Conservation (phyloP, 2,113 vertebrate species). For the Notarius lentiginosus region DNA sequence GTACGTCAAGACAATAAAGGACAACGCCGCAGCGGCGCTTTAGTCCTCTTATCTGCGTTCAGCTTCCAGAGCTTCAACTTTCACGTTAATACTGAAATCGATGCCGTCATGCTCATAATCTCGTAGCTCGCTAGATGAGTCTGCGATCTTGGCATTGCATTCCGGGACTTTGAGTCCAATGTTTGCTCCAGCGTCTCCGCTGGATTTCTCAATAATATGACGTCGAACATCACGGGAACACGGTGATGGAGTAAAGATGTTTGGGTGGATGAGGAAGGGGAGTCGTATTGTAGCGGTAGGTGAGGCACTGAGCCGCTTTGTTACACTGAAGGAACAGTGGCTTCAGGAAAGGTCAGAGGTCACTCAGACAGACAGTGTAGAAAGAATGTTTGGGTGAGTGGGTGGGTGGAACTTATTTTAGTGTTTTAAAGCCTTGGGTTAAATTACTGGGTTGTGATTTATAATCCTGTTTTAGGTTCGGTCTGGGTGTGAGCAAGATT, state of each 20-base stretch:
- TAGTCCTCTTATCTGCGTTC: not conserved
- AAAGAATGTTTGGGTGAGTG: not conserved
- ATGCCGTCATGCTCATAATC: not conserved
- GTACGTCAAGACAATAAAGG: not conserved
- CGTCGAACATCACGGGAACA: not conserved
- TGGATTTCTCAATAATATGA: not conserved
- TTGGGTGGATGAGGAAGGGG: not conserved
- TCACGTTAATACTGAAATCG: not conserved
- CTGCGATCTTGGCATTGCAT: not conserved
- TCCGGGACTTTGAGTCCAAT: not conserved
- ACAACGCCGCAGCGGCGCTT: not conserved
- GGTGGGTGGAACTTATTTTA: not conserved
- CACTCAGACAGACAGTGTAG: not conserved
- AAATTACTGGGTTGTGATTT: not conserved
- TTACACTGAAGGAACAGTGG: not conserved
- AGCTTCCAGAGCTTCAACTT: not conserved
- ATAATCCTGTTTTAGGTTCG: not conserved
- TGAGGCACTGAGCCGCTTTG: not conserved
- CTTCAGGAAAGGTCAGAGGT: not conserved
- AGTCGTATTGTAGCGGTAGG: not conserved
- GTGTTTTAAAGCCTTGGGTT: not conserved
- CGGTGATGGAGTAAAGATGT: not conserved
- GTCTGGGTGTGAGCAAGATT: not conserved
- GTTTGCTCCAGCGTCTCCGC: no score
- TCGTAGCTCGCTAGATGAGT: not conserved